phyloP scores from a whole-genome alignment of 2,888 invertebrate species.

The Pristionchus japonicus region DNA sequence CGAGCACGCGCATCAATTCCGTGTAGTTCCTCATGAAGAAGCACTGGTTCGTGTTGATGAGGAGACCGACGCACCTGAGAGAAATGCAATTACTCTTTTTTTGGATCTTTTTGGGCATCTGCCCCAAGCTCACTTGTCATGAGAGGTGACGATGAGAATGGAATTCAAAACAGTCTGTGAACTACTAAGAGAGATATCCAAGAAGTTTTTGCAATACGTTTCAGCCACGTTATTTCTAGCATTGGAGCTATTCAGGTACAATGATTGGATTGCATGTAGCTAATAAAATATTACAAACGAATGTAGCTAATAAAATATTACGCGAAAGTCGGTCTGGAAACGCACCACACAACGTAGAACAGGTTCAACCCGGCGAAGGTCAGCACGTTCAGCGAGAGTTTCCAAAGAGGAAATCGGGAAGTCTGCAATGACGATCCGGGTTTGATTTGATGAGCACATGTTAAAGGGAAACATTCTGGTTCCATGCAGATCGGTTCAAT shows the following conservation, averaged over 20 bases:
- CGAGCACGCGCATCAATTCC: conserved; percentile 54
- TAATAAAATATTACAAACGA: no score
- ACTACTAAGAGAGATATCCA: no score
- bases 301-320: no score
- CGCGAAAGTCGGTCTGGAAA: no score
- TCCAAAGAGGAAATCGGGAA: conserved; percentile 71
- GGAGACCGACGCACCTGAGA: conserved; percentile 64
- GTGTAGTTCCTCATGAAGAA: conserved; percentile 65
- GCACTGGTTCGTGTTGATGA: conserved; percentile 61
- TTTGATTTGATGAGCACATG: no score
- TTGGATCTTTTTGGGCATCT: no score
- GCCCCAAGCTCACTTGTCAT: no score
- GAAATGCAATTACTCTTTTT: neutral
- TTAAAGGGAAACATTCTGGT: neutral
- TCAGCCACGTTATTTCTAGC: neutral
- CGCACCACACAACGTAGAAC: conserved; percentile 70
- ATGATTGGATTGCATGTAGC: no score
- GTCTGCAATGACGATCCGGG: conserved; percentile 45
- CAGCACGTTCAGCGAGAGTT: conserved; percentile 69
- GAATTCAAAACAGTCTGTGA: no score
- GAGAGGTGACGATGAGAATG: no score
- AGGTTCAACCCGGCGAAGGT: conserved; percentile 70
- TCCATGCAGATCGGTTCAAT: no score
- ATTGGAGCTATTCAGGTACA: neutral
- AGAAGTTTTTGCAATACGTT: neutral